Base-by-base conservation (phyloP, 2,888 invertebrate genomes). In the Drosophila algonquin region DNA sequence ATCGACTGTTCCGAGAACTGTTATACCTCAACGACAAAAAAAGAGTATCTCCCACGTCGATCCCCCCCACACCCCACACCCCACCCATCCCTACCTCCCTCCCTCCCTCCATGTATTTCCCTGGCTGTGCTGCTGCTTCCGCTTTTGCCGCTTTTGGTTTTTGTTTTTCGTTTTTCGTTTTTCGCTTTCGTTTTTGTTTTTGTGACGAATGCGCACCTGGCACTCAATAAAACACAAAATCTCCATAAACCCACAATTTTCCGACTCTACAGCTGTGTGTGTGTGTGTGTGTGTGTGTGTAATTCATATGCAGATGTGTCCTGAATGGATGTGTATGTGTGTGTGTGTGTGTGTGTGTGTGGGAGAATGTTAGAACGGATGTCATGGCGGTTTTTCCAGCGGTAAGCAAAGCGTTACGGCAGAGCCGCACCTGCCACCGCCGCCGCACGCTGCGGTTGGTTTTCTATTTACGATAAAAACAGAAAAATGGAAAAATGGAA, bases 141-240 rank as follows among this genome's bases (percentile, higher is more conserved):
- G 14, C n/a, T 7, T 40, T 2, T 40, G n/a, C 63, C 48, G 10
- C 40, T 59, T 60, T 53, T 46, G 50, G 32, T 54, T 65, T 48
- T 65, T n/a, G 47, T 56, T 62, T 18, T 53, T 53, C n/a, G n/a
- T n/a, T n/a, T 45, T 59, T 27, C 47, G 35, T 35, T 24, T 30
- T 18, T 44, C 44, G 21, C 40, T 60, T 53, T 46, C 54, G 32
- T 54, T 65, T 48, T 65, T n/a, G 47, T 56, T 62, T 18, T 53
- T 53, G 73, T 60, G 53, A 61, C 59, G 76, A 75, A 58, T 64
- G 67, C 46, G 40, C 71, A 70, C 65, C 75, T 76, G 76, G 77
- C 77, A 77, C 77, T 77, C 72, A 80, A 79, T 80, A 80, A 79
- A 79, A 77, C 69, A 77, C 69, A 72, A 67, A 70, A 73, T 64